phyloP scores from a whole-genome alignment of 2,888 invertebrate species.

The Eustalomyia histrio region DNA sequence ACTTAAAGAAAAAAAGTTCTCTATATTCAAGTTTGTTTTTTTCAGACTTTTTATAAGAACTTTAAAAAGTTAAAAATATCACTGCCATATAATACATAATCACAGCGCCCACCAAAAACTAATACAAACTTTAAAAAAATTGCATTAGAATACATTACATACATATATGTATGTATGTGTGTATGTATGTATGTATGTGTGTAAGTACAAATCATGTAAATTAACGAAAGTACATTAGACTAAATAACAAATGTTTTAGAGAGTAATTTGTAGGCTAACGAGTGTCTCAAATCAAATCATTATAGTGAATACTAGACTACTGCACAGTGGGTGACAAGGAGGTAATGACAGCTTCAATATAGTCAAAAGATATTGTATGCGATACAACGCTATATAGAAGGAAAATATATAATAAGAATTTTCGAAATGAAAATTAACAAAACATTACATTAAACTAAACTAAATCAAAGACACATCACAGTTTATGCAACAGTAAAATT shows the following conservation, averaged over 20 bases:
- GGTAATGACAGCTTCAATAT: conserved; percentile 58
- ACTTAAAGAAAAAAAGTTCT: conserved; percentile 11
- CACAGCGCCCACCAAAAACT: neutral
- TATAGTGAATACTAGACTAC: neutral
- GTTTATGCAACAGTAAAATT: conserved; percentile 14
- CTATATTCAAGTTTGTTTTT: neutral
- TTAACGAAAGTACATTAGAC: conserved; percentile 28
- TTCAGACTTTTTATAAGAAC: conserved; percentile 25
- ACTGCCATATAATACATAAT: conserved; percentile 12
- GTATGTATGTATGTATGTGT: neutral
- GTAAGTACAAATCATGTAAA: neutral
- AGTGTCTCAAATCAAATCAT: conserved; percentile 44
- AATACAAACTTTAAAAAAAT: too few species aligned
- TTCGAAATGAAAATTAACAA: neutral
- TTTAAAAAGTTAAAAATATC: conserved; percentile 47
- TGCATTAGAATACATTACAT: too few species aligned
- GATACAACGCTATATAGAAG: neutral
- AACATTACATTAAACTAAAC: neutral
- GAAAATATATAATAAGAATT: conserved; percentile 2
- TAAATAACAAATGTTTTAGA: conserved; percentile 18
- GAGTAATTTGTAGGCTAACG: conserved; percentile 59
- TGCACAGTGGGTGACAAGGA: conserved; percentile 62
- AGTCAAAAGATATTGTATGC: conserved; percentile 13
- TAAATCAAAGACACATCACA: conserved; percentile 13
- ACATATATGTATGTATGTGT: too few species aligned